These are phyloP conservation scores for Nephrotoma guestfalica DNA, from an alignment of 2,888 invertebrate species.

Conservation along the genomic window DNA sequence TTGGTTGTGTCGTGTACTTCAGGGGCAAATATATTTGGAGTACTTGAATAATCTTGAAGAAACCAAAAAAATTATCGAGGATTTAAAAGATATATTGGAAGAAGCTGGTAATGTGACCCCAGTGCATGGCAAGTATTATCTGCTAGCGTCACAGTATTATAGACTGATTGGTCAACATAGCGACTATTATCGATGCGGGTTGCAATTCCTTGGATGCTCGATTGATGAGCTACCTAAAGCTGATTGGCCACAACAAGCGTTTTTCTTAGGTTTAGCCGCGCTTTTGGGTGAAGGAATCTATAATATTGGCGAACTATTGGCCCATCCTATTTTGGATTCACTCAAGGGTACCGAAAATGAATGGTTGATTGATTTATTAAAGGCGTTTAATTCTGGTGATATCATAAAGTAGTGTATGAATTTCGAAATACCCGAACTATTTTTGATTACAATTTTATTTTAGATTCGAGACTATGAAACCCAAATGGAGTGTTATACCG, in stretches of 20 bases:
- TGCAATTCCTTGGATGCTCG: conserved; percentile 68
- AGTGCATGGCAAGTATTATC: conserved; percentile 88
- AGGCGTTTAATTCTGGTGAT: conserved; percentile 77
- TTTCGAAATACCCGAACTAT: neutral
- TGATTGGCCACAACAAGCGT: conserved; percentile 64
- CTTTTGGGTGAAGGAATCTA: conserved; percentile 90
- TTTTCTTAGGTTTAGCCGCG: conserved; percentile 85
- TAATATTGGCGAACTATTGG: conserved; percentile 92
- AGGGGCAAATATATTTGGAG: conserved; percentile 65
- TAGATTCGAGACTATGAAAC: conserved; percentile 52
- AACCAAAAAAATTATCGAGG: conserved; percentile 75
- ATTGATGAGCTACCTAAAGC: conserved; percentile 47
- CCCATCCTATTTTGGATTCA: conserved; percentile 84
- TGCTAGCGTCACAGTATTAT: conserved; percentile 84
- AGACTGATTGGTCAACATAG: conserved; percentile 72
- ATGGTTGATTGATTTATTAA: conserved; percentile 78
- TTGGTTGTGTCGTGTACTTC: conserved; percentile 73
- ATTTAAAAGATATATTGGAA: conserved; percentile 70
- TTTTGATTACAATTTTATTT: conserved; percentile 4
- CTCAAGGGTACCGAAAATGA: conserved; percentile 65
- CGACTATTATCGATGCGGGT: conserved; percentile 87
- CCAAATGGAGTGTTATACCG: conserved; percentile 63
- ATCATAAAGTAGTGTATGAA: conserved; percentile 42
- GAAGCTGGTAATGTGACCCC: conserved; percentile 83
- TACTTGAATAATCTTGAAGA: conserved; percentile 62